Base-by-base conservation (phyloP, 2,797 vertebrate genomes). In the Galago senegalensis region DNA sequence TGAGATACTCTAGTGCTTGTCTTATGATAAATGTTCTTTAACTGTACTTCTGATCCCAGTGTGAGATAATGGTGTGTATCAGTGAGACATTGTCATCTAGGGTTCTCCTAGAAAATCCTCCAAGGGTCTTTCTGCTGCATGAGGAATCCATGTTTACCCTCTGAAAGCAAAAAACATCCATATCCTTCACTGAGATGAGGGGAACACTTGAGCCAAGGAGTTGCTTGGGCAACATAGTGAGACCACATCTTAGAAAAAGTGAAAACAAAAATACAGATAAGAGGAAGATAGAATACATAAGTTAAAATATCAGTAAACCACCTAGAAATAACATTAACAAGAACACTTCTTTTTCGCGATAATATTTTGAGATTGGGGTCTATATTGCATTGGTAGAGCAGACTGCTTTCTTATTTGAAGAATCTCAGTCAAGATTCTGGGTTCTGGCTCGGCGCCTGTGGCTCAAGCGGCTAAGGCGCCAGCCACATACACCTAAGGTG, bases 391-490 rank as follows among this genome's bases (percentile, higher is more conserved):
- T 63, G 84, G 2, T 89, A 87, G 27, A 69, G 5, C 25, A 83
- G 23, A 67, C 46, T 91, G 46, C 37, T 70, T 90, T 77, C 37
- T 92, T 81, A 89, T 20, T 96, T 87, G 60, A 83, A 25, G 80
- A 81, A 4, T 61, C 53, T 69, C 23, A 89, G 2, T 82, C 43
- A 94, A 40, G 37, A 40, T 40, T 40, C 37, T 40, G 37, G 37
- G 37, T 40, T 40, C 37, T 40, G 5, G 34, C 34, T 34, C 34
- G 34, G 34, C 34, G 34, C 34, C 34, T 34, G 34, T 34, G 34
- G 34, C 34, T 34, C 34, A 34, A 34, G 34, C 34, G 34, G 34
- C 34, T 34, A 34, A 34, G 34, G 34, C 34, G 34, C 34, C 34
- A 34, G 34, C 34, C 34, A 34, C 34, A 34, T 34, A 34, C 34